Conservation (phyloP, 2,797 vertebrate species). For the Platalea minor region DNA sequence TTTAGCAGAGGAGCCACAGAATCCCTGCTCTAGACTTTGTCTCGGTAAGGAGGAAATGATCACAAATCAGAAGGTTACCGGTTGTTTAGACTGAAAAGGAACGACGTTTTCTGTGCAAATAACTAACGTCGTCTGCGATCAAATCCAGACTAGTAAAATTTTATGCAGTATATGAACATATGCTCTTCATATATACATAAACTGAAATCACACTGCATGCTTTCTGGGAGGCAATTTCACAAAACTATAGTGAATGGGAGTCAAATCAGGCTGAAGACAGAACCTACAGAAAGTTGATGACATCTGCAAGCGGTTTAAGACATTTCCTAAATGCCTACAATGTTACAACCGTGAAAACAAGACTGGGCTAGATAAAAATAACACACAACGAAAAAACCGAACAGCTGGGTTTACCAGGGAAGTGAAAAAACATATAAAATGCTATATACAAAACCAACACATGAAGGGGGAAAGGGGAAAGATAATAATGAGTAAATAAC, state of each 20-base stretch:
- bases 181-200: not conserved
- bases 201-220: not conserved
- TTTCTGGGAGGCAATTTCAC: not conserved
- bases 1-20: not conserved
- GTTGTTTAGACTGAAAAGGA: not conserved
- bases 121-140: not conserved
- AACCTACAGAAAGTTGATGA: not conserved
- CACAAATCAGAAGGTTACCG: not conserved
- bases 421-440: not conserved
- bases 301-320: not conserved
- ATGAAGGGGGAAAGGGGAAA: not conserved
- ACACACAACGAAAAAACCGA: not conserved
- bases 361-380: constrained; percentile 26
- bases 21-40: not conserved
- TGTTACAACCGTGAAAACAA: not conserved
- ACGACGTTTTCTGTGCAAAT: not conserved
- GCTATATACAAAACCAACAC: not conserved
- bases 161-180: not conserved
- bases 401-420: constrained; percentile 23
- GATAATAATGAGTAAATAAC: not conserved
- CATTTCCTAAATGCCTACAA: constrained; percentile 1
- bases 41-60: not conserved
- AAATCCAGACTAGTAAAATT: not conserved
- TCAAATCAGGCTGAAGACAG: constrained; percentile 16
- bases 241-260: not conserved